Conservation (phyloP, 2,888 invertebrate genomes). For the Sarcophaga variegata region DNA sequence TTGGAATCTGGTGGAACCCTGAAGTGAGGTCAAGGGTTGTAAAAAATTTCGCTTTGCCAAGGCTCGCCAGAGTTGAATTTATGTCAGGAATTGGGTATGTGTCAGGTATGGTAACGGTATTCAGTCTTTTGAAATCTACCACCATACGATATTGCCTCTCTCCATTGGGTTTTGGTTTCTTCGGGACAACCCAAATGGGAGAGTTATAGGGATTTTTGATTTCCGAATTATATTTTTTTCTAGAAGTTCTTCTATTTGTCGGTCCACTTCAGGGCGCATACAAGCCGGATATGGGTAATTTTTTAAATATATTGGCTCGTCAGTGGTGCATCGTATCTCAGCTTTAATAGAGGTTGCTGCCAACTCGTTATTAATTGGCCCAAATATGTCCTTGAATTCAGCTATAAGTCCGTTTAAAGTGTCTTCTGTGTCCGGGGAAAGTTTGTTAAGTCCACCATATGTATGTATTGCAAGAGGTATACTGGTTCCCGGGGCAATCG, state of each 20-base stretch:
- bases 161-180: no score
- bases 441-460: no score
- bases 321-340: conserved; percentile 74
- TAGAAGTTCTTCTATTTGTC: neutral
- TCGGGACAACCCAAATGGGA: no score
- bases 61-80: conserved; percentile 61
- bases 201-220: neutral
- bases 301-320: conserved; percentile 75
- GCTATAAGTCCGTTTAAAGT: no score
- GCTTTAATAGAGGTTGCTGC: conserved; percentile 69
- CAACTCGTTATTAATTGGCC: no score
- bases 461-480: no score
- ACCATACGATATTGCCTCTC: no score
- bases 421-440: no score
- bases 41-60: conserved; percentile 51
- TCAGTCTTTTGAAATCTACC: no score
- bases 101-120: conserved; percentile 43
- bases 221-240: neutral
- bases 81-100: conserved; percentile 68
- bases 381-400: no score
- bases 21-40: conserved; percentile 19
- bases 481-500: no score
- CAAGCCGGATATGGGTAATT: conserved; percentile 28
- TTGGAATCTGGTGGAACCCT: no score
- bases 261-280: neutral